Conservation (phyloP, 2,113 vertebrate species). For the Pseudolaguvia tuberculata region DNA sequence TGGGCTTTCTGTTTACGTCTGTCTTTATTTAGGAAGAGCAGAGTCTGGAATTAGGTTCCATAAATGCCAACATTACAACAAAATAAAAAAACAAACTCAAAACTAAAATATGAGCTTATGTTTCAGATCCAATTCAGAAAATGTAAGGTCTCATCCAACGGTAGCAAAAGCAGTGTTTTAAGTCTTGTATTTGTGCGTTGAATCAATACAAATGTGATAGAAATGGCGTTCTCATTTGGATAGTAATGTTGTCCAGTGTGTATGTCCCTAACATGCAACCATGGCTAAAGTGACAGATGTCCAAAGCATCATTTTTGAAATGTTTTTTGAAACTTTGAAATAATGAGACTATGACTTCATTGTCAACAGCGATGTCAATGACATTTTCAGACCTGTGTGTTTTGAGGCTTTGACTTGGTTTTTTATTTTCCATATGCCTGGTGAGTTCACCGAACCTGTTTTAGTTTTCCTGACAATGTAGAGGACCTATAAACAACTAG, state of each 20-base stretch:
- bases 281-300: constrained; percentile 38
- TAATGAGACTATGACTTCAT: constrained; percentile 60
- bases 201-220: constrained; percentile 32
- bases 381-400: constrained; percentile 61
- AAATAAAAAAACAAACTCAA: background rate
- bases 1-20: constrained; percentile 49
- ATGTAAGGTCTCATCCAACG: background rate
- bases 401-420: constrained; percentile 50
- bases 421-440: constrained; percentile 55
- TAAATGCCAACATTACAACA: background rate
- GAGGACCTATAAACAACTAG: constrained; percentile 45
- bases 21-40: constrained; percentile 14
- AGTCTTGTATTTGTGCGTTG: constrained; percentile 18
- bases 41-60: background rate
- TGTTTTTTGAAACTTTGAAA: constrained; percentile 39
- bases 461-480: constrained; percentile 47
- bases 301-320: constrained; percentile 21
- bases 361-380: constrained; percentile 58
- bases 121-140: background rate
- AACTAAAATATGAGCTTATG: constrained; percentile 5
- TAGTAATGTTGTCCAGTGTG: constrained; percentile 23
- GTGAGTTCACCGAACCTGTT: constrained; percentile 58
- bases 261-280: constrained; percentile 18
- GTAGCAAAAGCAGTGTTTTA: constrained; percentile 9
- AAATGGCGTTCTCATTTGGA: constrained; percentile 17